Evolutionary conservation across 2,888 invertebrate genomes (phyloP).

Genomic region (Dryocosmus kuriphilus): DNA sequence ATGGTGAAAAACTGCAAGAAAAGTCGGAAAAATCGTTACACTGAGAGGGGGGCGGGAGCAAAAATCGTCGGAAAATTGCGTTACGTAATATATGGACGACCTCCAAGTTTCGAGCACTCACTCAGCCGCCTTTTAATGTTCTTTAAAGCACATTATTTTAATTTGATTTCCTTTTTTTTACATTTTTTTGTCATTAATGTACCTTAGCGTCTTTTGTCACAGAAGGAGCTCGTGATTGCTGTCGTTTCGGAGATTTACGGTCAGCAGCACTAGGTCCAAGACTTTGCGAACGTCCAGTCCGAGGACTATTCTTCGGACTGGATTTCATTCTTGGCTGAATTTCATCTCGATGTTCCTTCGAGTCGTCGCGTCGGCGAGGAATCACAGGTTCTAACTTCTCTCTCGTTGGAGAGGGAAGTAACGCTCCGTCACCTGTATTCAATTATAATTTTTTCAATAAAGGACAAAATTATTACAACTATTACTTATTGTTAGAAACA

Average conservation of each 20-base stretch:
- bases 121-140: not conserved
- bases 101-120: no score
- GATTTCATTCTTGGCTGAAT: slow-evolving; percentile 77
- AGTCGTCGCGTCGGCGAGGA: slow-evolving; percentile 80
- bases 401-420: slow-evolving; percentile 84
- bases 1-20: no score
- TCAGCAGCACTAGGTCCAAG: slow-evolving; percentile 83
- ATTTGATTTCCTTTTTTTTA: not conserved
- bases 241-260: slow-evolving; percentile 88
- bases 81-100: no score
- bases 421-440: slow-evolving; percentile 81
- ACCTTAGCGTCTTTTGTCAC: slow-evolving; percentile 74
- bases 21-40: no score
- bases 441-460: not conserved
- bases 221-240: slow-evolving; percentile 79
- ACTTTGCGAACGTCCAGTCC: slow-evolving; percentile 84
- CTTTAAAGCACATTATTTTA: not conserved
- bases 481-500: not conserved
- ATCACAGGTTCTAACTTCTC: slow-evolving; percentile 86
- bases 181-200: slow-evolving; percentile 22
- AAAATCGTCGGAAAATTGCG: no score
- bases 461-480: not conserved
- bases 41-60: no score
- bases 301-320: slow-evolving; percentile 81
- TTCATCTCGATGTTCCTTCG: slow-evolving; percentile 75